Evolutionary conservation across 2,888 invertebrate species (phyloP), one percentile per base, ranked within the genome.

Genomic region (Chymomyza procnemis): DNA sequence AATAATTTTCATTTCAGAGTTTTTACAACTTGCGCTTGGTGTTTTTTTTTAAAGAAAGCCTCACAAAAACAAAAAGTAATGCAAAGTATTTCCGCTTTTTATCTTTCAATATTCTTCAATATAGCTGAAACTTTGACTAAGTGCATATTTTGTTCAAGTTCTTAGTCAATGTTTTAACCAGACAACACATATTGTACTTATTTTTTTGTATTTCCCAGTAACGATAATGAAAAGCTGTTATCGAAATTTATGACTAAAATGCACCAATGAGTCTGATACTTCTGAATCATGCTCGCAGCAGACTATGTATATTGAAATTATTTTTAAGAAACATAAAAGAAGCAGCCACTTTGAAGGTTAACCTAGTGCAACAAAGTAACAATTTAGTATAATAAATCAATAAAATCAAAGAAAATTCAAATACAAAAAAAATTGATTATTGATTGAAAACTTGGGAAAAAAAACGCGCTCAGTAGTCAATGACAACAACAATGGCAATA

Each of bases 331-430:
- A 9, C 34, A 1, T 1, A 12, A 41, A 41, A n/a, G n/a, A n/a
- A n/a, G n/a, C n/a, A n/a, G n/a, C 34, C 12, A 2, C 9, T 9
- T 14, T 41, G 34, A 41, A 41, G 34, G 34, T 41, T 41, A 41
- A 41, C 9, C 12, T 41, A 41, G 34, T 41, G 3, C 34, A 41
- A 41, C 34, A 12, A 41, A 41, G 12, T 41, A 41, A 41, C 9
- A 41, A 26, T 4, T 26, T 6, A 6, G 26, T 41, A 12, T 2
- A 41, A 41, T 41, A 41, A 41, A 41, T 41, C 66, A 60, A 74
- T 71, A 66, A 62, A 47, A 50, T 4, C 1, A 54, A 54, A 18
- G 21, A 21, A 55, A 57, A 57, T n/a, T 12, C 18, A 16, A 18
- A 19, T 19, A 16, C 47, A n/a, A 2, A 19, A 50, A 19, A 50